These are phyloP conservation scores for Lacanobia wlatinum DNA, from an alignment of 2,888 invertebrate species.

Conservation along the genomic window DNA sequence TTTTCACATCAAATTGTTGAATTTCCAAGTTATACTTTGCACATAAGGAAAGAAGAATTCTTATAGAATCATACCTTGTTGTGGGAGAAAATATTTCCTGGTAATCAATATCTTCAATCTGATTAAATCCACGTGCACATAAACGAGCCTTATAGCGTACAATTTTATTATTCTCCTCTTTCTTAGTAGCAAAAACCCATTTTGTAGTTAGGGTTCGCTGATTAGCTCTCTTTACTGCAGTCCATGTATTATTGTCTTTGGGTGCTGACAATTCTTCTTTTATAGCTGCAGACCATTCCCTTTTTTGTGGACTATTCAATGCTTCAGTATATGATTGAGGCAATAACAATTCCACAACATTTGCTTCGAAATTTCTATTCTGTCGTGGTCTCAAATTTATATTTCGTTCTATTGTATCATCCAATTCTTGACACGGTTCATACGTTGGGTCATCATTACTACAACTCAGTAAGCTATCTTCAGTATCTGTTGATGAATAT, in stretches of 20 bases:
- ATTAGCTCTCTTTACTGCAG: neutral
- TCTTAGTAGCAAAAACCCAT: slow-evolving; percentile 5
- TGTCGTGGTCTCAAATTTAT: neutral
- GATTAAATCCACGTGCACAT: slow-evolving; percentile 27
- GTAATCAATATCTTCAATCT: slow-evolving; percentile 18
- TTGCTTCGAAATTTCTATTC: slow-evolving; percentile 2
- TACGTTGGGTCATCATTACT: slow-evolving; percentile 41
- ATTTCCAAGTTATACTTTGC: neutral
- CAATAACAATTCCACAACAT: neutral
- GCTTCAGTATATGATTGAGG: slow-evolving; percentile 6
- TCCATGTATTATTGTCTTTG: slow-evolving; percentile 5
- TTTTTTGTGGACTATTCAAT: neutral
- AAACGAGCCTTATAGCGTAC: slow-evolving; percentile 37
- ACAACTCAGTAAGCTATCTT: neutral
- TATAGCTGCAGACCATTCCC: neutral
- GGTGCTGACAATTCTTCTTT: neutral
- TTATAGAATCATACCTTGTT: slow-evolving; percentile 22
- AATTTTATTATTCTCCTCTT: neutral
- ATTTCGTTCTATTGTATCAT: slow-evolving; percentile 33
- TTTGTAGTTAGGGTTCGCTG: slow-evolving; percentile 2
- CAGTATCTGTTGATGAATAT: neutral
- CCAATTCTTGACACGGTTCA: slow-evolving; percentile 53
- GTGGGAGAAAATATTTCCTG: slow-evolving; percentile 28
- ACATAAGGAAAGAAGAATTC: slow-evolving; percentile 8
- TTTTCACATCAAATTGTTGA: no score